Percentiles rank a stretch among this genome's conserved stretches.
These are phyloP conservation scores for Boulengeromyrus knoepffleri DNA, from an alignment of 2,113 vertebrate genomes.

Conservation along the genomic window DNA sequence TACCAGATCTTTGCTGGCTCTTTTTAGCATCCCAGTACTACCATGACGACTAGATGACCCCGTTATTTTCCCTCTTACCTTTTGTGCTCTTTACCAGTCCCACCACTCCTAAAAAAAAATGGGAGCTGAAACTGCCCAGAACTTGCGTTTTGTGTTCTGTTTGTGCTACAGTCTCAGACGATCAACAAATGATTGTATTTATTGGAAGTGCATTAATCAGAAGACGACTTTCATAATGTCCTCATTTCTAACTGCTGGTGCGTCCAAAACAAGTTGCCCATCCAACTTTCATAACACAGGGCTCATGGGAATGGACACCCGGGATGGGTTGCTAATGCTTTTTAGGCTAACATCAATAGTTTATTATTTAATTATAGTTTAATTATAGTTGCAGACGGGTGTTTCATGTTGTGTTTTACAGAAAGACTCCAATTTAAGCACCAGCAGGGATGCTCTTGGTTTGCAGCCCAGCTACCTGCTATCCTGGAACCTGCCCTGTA, in stretches of 20 bases:
- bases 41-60: background rate
- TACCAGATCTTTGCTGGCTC: background rate
- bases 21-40: background rate
- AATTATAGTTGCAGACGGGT: background rate
- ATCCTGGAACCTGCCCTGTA: background rate
- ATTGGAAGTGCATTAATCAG: background rate
- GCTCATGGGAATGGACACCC: background rate
- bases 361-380: background rate
- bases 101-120: background rate
- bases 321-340: background rate
- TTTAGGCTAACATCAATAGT: background rate
- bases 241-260: background rate
- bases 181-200: background rate
- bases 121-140: background rate
- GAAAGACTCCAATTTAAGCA: background rate
- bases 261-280: background rate
- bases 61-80: background rate
- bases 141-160: background rate
- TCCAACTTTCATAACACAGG: background rate
- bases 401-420: background rate
- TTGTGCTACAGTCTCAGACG: background rate
- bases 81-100: background rate
- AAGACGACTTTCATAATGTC: background rate
- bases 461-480: background rate
- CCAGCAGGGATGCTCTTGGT: background rate